Evolutionary conservation across 2,888 invertebrate genomes (phyloP).

Genomic region (Nebria brevicollis): DNA sequence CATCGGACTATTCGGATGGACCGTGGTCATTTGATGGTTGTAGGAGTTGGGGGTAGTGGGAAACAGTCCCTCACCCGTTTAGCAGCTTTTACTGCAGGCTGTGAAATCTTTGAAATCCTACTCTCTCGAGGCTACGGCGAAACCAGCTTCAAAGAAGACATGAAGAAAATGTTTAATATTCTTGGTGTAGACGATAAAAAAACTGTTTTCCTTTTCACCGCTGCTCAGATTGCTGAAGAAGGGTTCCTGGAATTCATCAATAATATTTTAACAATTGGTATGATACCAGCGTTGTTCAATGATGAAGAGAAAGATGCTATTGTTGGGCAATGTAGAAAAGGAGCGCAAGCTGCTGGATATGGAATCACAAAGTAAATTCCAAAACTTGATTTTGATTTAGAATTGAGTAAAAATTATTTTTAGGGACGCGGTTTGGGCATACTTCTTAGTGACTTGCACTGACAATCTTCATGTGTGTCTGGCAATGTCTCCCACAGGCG

Average conservation of each 20-base stretch:
- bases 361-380: slow-evolving; percentile 74
- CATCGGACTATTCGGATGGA: slow-evolving; percentile 87
- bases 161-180: slow-evolving; percentile 80
- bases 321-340: slow-evolving; percentile 74
- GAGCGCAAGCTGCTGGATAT: slow-evolving; percentile 76
- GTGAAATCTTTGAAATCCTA: slow-evolving; percentile 83
- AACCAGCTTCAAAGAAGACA: slow-evolving; percentile 83
- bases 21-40: slow-evolving; percentile 83
- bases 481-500: slow-evolving; percentile 90
- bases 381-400: neutral
- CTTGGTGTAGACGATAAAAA: slow-evolving; percentile 83
- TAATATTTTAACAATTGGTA: slow-evolving; percentile 88
- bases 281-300: slow-evolving; percentile 78
- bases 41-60: slow-evolving; percentile 91
- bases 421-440: slow-evolving; percentile 87
- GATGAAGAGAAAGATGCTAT: slow-evolving; percentile 91
- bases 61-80: slow-evolving; percentile 84
- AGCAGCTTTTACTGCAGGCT: slow-evolving; percentile 85
- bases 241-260: slow-evolving; percentile 90
- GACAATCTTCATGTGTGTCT: slow-evolving; percentile 90
- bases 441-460: slow-evolving; percentile 79
- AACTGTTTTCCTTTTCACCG: slow-evolving; percentile 85
- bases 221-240: slow-evolving; percentile 83
- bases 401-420: slow-evolving; percentile 47
- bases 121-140: slow-evolving; percentile 89